These are phyloP conservation scores for Sturnira hondurensis DNA, from an alignment of 2,113 vertebrate genomes.

Conservation along the genomic window DNA sequence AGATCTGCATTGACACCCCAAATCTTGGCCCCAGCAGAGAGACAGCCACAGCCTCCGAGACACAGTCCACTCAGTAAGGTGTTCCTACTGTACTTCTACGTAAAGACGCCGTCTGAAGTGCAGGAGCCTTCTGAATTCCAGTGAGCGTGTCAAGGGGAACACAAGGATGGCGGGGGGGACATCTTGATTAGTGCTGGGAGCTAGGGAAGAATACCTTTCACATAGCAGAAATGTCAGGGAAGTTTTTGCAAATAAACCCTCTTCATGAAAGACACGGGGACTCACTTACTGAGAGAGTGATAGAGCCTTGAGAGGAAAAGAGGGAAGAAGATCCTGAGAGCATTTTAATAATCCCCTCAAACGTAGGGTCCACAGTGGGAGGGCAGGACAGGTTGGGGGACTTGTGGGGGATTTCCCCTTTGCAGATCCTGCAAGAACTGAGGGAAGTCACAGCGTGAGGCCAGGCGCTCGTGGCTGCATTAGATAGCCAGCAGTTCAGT, in stretches of 20 bases:
- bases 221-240: not conserved
- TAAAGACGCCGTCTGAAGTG: not conserved
- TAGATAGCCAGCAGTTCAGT: not conserved
- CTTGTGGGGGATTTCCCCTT: no score
- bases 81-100: not conserved
- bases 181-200: not conserved
- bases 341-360: not conserved
- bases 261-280: not conserved
- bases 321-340: not conserved
- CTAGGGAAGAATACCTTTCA: not conserved
- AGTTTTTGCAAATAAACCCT: not conserved
- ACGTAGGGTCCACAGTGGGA: rapidly evolving
- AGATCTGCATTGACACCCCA: not conserved
- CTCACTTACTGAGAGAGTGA: not conserved
- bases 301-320: not conserved
- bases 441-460: not conserved
- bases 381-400: rapidly evolving
- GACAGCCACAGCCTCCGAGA: not conserved
- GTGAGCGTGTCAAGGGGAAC: not conserved
- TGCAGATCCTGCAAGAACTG: not conserved
- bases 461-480: no score
- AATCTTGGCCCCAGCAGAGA: not conserved
- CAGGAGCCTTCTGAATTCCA: not conserved
- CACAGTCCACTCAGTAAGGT: not conserved
- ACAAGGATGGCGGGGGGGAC: not conserved